phyloP scores from a whole-genome alignment of 2,888 invertebrate species.

The Agrilus biguttatus region DNA sequence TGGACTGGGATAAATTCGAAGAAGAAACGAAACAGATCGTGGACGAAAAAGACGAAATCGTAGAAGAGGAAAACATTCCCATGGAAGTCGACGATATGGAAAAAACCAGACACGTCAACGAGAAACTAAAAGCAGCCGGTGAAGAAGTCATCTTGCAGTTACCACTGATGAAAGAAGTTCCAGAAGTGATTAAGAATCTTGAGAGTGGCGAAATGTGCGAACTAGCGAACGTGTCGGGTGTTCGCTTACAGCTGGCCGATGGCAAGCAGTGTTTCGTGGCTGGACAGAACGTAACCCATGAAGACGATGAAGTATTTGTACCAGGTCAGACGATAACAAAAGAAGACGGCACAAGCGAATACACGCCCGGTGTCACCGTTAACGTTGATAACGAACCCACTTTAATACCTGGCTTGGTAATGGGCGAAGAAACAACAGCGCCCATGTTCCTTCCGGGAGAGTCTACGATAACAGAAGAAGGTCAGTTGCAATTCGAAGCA shows the following conservation, averaged over 20 bases:
- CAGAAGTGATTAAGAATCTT: constrained; percentile 44
- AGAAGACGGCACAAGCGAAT: constrained; percentile 54
- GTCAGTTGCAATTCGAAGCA: constrained; percentile 25
- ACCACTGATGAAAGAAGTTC: constrained; percentile 46
- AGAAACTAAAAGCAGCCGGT: constrained; percentile 40
- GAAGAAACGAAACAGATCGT: constrained; percentile 57
- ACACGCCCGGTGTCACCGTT: constrained; percentile 66
- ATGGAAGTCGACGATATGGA: constrained; percentile 41
- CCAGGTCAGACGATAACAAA: constrained; percentile 62
- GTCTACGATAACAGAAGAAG: constrained; percentile 25
- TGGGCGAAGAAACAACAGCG: constrained; percentile 36
- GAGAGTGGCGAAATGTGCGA: constrained; percentile 43
- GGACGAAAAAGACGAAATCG: constrained; percentile 49
- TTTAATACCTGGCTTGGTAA: constrained; percentile 66
- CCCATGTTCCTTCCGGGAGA: constrained; percentile 27
- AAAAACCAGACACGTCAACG: constrained; percentile 42
- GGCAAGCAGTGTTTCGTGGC: constrained; percentile 61
- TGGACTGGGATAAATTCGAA: constrained; percentile 44
- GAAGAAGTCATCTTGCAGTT: constrained; percentile 39
- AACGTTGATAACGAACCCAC: constrained; percentile 61
- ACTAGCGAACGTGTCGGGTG: constrained; percentile 46
- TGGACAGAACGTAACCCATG: constrained; percentile 59
- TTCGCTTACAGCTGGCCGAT: constrained; percentile 33
- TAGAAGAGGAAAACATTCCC: constrained; percentile 25
- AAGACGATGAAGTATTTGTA: constrained; percentile 28